Conservation (phyloP, 2,113 vertebrate genomes). For the Takifugu flavidus region DNA sequence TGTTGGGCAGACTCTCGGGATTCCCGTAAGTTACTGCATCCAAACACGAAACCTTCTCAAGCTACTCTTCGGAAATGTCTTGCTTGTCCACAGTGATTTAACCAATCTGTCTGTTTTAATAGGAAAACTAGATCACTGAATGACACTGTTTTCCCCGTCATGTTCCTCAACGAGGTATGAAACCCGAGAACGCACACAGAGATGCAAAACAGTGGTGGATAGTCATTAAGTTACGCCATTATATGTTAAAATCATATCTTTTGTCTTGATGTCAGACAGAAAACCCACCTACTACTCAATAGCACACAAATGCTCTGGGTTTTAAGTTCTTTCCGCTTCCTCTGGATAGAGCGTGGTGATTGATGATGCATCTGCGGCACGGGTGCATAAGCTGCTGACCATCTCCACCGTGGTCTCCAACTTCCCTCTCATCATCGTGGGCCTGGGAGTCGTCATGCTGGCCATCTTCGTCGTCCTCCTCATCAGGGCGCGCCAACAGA, state of each 20-base stretch:
- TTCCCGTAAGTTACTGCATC: constrained; percentile 68
- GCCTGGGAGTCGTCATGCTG: constrained; percentile 65
- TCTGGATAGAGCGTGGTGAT: constrained; percentile 68
- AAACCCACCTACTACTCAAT: background rate
- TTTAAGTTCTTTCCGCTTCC: background rate
- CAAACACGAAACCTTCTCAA: background rate
- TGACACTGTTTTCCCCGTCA: constrained; percentile 69
- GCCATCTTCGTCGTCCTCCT: constrained; percentile 59
- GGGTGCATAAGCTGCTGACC: constrained; percentile 66
- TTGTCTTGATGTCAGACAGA: too few relatives aligned
- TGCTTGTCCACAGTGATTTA: too few relatives aligned
- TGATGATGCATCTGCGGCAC: constrained; percentile 66
- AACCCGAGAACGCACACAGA: background rate
- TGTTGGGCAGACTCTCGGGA: constrained; percentile 42
- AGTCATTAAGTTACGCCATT: background rate
- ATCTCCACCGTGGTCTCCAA: constrained; percentile 64
- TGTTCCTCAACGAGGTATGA: constrained; percentile 78
- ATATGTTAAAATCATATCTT: too few relatives aligned
- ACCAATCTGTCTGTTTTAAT: constrained; percentile 3
- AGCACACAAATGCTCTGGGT: too few relatives aligned
- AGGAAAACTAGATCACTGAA: constrained; percentile 64
- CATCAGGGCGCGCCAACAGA: constrained; percentile 37
- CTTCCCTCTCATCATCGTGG: constrained; percentile 70
- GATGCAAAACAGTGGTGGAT: background rate
- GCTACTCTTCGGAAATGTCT: too few relatives aligned